Evolutionary conservation across 2,797 vertebrate species (phyloP).

Genomic region (Spinus pinus): DNA sequence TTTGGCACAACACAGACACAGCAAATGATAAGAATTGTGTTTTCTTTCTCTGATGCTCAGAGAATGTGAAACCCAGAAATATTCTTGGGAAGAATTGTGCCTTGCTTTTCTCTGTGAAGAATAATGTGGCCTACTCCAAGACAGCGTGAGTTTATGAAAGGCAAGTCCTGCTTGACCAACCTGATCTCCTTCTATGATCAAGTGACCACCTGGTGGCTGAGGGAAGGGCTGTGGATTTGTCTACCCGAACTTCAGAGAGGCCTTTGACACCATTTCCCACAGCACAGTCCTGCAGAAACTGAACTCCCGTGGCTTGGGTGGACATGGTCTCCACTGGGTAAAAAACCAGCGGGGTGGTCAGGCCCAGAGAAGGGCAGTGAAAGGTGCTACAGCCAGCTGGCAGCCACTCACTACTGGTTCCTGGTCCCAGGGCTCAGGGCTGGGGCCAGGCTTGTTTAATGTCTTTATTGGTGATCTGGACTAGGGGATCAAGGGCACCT

Average conservation of each 20-base stretch:
- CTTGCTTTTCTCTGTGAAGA: no score
- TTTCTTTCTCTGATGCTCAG: no score
- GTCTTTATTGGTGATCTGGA: background rate
- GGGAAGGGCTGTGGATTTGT: background rate
- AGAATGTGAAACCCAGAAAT: no score
- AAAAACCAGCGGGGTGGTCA: background rate
- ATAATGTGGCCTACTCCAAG: background rate
- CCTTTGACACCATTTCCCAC: background rate
- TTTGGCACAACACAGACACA: no score
- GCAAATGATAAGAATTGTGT: no score
- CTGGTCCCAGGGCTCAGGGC: background rate
- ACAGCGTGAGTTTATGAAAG: background rate
- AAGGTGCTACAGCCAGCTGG: fast-evolving
- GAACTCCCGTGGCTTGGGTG: background rate
- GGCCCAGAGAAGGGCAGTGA: background rate
- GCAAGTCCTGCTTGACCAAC: background rate
- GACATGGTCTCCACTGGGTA: background rate
- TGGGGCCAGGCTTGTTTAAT: background rate
- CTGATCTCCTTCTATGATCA: background rate
- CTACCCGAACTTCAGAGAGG: background rate
- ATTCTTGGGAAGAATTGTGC: no score
- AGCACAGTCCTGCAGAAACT: background rate
- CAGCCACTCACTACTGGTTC: background rate
- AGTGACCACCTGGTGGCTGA: background rate
- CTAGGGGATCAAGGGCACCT: fast-evolving